Base-by-base conservation (phyloP, 2,113 vertebrate genomes). In the Rostratula benghalensis region DNA sequence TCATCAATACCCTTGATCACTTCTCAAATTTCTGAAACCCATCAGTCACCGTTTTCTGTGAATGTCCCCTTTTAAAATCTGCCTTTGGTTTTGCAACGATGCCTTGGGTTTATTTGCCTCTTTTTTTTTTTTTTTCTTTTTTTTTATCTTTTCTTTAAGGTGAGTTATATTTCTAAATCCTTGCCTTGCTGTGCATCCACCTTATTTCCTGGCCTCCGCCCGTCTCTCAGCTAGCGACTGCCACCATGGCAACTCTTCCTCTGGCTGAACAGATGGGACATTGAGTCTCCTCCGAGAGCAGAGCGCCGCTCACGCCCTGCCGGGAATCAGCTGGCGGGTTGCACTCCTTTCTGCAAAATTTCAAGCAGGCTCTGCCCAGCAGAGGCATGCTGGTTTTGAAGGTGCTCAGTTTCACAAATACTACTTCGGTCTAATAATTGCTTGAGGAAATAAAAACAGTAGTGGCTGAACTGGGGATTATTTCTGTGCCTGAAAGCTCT, bases 191-290 rank as follows among this genome's bases (percentile, higher is more conserved):
- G 28, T 61, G 50, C 69, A 93, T 89, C 89, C 61, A 86, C 91
- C 86, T 94, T 83, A 43, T 75, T 94, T 94, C 89, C 89, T 88
- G 93, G 91, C 80, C 89, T 94, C 89, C 79, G 51, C 86, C 80
- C 23, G 2, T 80, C 30, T 88, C 95, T 74, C 89, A 83, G 91
- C 78, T 83, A 91, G 80, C 19, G 85, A 51, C 87, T 83, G 94
- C 89, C 94, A 86, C 93, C 87, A 93, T 90, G 89, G 93, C 90
- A 96, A 95, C 93, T 95, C 95, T 95, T 89, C 67, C 93, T 87
- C 69, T 94, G 91, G 83, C 83, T 87, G 94, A 95, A 93, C 92
- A 93, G 96, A 93, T 95, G 94, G 89, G 96, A 93, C 93, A 87
- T 53, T 80, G 83, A 94, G 89, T 64, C 35, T 70, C 78, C 86